phyloP scores from a whole-genome alignment of 2,888 invertebrate species.

The Himalopsyche tibetana region DNA sequence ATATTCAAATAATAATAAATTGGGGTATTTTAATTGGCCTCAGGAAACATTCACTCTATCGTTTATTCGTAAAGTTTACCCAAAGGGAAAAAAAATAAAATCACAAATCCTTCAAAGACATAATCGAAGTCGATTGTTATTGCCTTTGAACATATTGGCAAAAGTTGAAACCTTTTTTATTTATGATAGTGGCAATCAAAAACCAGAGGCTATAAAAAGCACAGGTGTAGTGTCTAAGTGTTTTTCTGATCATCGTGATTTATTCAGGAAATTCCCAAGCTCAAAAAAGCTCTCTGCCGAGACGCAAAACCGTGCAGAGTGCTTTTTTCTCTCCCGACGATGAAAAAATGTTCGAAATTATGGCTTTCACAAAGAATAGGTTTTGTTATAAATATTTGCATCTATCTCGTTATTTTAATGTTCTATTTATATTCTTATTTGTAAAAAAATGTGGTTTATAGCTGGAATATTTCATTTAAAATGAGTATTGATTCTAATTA shows the following conservation, averaged over 20 bases:
- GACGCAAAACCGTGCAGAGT: neutral
- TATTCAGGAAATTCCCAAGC: conserved; percentile 17
- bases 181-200: conserved; percentile 18
- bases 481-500: too few relatives aligned
- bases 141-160: neutral
- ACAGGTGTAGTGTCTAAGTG: conserved; percentile 25
- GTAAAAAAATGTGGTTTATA: too few relatives aligned
- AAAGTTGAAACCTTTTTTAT: conserved; percentile 8
- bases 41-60: neutral
- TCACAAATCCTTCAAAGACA: neutral
- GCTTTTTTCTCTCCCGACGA: neutral
- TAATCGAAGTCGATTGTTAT: neutral
- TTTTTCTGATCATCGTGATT: conserved; percentile 30
- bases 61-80: neutral
- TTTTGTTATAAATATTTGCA: neutral
- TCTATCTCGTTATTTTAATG: neutral
- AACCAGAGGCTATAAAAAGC: conserved; percentile 4
- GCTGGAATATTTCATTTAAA: too few relatives aligned
- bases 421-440: too few relatives aligned
- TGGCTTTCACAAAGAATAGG: neutral
- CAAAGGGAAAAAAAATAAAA: neutral
- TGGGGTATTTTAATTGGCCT: too few relatives aligned
- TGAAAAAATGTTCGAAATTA: conserved; percentile 1
- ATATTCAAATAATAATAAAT: too few relatives aligned
- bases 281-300: neutral